These are phyloP conservation scores for Pseudococcus viburni DNA, from an alignment of 2,888 invertebrate genomes.

Conservation along the genomic window DNA sequence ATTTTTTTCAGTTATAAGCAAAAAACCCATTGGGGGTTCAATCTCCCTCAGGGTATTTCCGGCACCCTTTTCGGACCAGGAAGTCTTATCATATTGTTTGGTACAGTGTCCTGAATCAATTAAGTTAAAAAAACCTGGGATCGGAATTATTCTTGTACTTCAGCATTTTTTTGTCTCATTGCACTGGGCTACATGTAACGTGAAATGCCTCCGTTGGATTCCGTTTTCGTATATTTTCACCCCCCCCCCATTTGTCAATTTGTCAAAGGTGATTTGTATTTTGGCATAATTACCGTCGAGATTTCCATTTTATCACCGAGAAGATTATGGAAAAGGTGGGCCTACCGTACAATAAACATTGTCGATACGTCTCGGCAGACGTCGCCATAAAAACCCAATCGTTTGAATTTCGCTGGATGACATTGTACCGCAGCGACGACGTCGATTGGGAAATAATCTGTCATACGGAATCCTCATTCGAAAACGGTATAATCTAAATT, in stretches of 20 bases:
- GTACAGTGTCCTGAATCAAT: too few species aligned
- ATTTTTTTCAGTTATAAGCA: too few species aligned
- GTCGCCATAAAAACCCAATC: conserved; percentile 24
- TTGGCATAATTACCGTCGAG: conserved; percentile 29
- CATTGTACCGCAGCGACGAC: neutral
- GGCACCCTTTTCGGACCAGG: too few species aligned
- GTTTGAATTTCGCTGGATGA: neutral
- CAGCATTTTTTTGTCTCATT: too few species aligned
- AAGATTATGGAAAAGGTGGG: too few species aligned
- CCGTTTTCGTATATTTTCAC: neutral
- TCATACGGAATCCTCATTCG: neutral
- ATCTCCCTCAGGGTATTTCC: too few species aligned
- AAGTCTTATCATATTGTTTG: too few species aligned
- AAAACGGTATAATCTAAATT: conserved; percentile 7
- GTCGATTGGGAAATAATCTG: conserved; percentile 36
- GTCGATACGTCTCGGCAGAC: neutral
- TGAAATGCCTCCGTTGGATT: neutral
- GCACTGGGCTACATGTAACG: too few species aligned
- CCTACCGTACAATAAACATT: too few species aligned
- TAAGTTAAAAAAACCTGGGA: too few species aligned
- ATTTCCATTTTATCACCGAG: neutral
- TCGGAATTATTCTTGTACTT: too few species aligned
- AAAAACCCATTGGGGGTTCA: too few species aligned
- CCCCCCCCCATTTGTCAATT: neutral
- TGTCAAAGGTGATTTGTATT: neutral